Conservation (phyloP, 2,888 invertebrate genomes). For the Norana najaformis region DNA sequence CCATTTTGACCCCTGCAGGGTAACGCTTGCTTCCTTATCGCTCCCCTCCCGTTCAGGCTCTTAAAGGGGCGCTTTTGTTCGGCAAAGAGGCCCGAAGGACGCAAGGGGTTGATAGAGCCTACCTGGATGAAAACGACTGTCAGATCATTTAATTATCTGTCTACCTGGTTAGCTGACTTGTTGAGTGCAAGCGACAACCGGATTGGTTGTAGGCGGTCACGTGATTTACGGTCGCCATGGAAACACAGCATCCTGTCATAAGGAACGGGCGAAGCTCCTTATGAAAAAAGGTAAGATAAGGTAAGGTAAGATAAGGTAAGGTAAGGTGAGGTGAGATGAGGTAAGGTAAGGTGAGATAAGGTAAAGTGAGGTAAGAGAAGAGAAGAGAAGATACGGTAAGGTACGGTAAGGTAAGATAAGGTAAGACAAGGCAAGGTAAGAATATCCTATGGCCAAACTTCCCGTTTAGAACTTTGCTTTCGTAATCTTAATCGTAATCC, state of each 20-base stretch:
- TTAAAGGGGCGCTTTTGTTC: not conserved
- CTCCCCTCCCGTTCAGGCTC: too few relatives aligned
- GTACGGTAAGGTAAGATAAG: too few relatives aligned
- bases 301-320: not conserved
- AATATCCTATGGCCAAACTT: too few relatives aligned
- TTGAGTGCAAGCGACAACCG: not conserved
- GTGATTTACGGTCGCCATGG: not conserved
- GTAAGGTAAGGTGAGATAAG: too few relatives aligned
- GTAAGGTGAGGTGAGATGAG: too few relatives aligned
- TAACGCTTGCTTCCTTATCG: not conserved
- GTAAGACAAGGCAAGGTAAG: too few relatives aligned
- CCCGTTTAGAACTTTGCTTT: too few relatives aligned
- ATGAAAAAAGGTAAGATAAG: not conserved
- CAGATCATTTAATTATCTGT: not conserved
- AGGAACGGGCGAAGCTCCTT: not conserved
- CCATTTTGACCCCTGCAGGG: not conserved
- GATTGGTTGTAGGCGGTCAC: not conserved
- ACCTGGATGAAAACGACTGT: not conserved
- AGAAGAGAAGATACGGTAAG: too few relatives aligned
- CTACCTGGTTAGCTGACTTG: not conserved
- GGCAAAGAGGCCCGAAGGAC: not conserved
- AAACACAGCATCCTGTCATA: not conserved
- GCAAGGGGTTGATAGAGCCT: not conserved
- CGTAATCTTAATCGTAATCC: too few relatives aligned
- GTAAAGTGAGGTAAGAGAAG: too few relatives aligned